Conservation (phyloP, 2,113 vertebrate species). For the Laticauda laticaudata region DNA sequence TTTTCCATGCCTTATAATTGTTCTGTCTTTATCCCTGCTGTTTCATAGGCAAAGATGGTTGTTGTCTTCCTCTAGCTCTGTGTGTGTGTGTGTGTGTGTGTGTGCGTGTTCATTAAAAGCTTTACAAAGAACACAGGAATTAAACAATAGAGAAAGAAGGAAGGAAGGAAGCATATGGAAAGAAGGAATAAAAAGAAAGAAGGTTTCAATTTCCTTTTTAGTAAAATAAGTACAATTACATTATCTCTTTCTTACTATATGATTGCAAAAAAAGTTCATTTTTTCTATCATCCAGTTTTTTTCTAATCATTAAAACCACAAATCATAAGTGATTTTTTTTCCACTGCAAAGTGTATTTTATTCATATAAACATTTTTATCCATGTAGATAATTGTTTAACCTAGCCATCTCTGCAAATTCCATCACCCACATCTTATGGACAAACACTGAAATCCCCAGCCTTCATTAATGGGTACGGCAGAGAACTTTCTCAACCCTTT, state of each 20-base stretch:
- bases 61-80: no score
- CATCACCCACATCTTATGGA: background rate
- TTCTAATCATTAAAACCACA: background rate
- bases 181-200: background rate
- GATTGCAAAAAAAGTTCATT: background rate
- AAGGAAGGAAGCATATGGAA: background rate
- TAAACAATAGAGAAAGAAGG: background rate
- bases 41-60: background rate
- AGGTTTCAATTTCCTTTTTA: background rate
- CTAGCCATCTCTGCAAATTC: no score
- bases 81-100: no score
- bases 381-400: background rate
- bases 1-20: background rate
- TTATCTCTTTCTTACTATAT: background rate
- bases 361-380: background rate
- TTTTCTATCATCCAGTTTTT: background rate
- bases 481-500: background rate
- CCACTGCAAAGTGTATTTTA: background rate
- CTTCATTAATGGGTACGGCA: background rate
- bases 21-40: background rate
- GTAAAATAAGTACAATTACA: background rate
- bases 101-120: background rate
- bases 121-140: background rate
- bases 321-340: background rate
- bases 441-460: background rate